Conservation (phyloP, 2,797 vertebrate species). For the Remorina albescens region DNA sequence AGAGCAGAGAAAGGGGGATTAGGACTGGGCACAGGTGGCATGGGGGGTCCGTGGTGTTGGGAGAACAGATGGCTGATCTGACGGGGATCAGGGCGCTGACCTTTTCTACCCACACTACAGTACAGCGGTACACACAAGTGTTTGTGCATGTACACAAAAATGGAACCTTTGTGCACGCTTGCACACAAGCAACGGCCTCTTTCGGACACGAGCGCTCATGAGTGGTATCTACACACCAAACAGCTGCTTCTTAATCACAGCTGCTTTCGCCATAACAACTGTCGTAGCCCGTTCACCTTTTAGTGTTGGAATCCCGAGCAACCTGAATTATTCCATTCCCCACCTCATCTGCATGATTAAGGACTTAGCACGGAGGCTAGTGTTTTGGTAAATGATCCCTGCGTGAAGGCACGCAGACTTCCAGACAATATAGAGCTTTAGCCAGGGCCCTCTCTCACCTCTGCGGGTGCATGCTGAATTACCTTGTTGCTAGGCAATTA, state of each 20-base stretch:
- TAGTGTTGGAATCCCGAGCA: constrained; percentile 13
- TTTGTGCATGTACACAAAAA: constrained; percentile 55
- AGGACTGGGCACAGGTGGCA: constrained; percentile 74
- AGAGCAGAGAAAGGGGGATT: constrained; percentile 60
- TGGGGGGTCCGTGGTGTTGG: constrained; percentile 39
- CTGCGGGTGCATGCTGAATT: constrained; percentile 73
- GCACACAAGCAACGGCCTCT: background rate
- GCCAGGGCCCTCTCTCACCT: constrained; percentile 36
- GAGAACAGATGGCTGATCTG: constrained; percentile 78
- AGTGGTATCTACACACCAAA: constrained; percentile 11
- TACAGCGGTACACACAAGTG: constrained; percentile 48
- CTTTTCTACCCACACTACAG: constrained; percentile 66
- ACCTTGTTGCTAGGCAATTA: constrained; percentile 84
- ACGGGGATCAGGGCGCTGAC: constrained; percentile 63
- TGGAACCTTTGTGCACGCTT: constrained; percentile 6
- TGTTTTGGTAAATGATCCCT: constrained; percentile 73
- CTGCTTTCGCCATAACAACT: constrained; percentile 29
- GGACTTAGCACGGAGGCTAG: constrained; percentile 60
- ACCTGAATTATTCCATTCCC: constrained; percentile 36
- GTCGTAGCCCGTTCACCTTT: constrained; percentile 20
- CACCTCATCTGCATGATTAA: constrained; percentile 69
- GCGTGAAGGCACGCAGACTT: constrained; percentile 73
- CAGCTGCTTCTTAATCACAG: constrained; percentile 53
- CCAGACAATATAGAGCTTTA: constrained; percentile 49
- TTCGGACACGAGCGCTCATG: background rate